A percentile compares a stretch with the other conserved stretches of the same genome.
Evolutionary conservation across 2,888 invertebrate species (phyloP).

Genomic region (Ormyrus thymus): DNA sequence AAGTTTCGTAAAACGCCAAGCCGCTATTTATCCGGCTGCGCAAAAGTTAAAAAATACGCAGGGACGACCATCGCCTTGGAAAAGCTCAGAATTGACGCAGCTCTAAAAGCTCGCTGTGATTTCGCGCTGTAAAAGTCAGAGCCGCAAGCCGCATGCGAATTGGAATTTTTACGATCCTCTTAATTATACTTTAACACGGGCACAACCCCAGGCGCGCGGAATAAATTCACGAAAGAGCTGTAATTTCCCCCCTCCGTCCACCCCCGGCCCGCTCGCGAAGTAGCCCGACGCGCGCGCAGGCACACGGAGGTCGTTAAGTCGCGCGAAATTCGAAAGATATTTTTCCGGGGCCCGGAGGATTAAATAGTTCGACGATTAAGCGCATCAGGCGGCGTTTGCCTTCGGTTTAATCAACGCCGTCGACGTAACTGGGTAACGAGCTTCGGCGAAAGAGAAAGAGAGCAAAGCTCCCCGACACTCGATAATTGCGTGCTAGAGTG

Average conservation of each 20-base stretch:
- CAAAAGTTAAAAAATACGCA: neutral
- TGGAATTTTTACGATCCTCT: slow-evolving; percentile 47
- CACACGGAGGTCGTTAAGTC: slow-evolving; percentile 13
- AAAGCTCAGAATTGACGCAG: slow-evolving; percentile 7
- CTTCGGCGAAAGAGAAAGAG: neutral
- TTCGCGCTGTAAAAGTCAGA: neutral
- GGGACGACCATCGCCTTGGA: neutral
- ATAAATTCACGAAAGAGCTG: slow-evolving; percentile 19
- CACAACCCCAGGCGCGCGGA: neutral
- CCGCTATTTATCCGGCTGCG: no score
- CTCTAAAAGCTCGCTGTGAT: slow-evolving; percentile 1
- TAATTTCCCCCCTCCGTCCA: neutral
- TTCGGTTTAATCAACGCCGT: slow-evolving; percentile 31
- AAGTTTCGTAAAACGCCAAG: no score
- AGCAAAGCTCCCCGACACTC: neutral
- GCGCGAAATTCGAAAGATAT: slow-evolving; percentile 22
- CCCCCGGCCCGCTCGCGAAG: neutral
- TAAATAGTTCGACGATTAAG: slow-evolving; percentile 23
- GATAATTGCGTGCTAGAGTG: slow-evolving; percentile 32
- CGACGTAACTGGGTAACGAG: slow-evolving; percentile 41
- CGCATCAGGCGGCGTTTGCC: neutral
- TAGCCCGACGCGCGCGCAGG: neutral
- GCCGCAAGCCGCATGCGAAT: slow-evolving; percentile 29
- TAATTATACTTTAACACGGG: slow-evolving; percentile 35
- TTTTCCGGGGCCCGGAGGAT: slow-evolving; percentile 5